Percentiles rank a stretch among this genome's conserved stretches.
These are phyloP conservation scores for Listronotus bonariensis DNA, from an alignment of 1,140 invertebrate species.

Conservation along the genomic window DNA sequence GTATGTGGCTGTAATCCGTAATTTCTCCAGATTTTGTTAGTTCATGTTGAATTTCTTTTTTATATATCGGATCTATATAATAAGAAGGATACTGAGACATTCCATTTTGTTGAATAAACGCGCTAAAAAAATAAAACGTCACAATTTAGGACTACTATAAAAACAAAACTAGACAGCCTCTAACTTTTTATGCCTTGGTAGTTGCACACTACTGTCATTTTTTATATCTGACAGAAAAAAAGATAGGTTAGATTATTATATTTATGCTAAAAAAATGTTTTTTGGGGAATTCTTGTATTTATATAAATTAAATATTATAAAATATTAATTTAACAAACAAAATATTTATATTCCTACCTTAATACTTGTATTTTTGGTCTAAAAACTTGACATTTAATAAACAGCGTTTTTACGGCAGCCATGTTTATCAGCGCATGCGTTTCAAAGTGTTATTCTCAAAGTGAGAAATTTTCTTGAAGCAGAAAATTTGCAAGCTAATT, in stretches of 20 bases:
- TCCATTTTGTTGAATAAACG: constrained; percentile 47
- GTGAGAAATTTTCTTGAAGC: too few relatives aligned
- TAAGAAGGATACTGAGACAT: constrained; percentile 54
- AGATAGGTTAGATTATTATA: too few relatives aligned
- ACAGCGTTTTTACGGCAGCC: constrained; percentile 28
- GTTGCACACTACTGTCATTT: too few relatives aligned
- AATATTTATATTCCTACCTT: constrained; percentile 27
- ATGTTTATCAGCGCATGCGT: constrained; percentile 27
- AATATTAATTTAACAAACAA: background rate
- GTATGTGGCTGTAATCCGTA: constrained; percentile 59
- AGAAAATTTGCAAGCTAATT: constrained; percentile 1
- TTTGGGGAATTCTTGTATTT: background rate
- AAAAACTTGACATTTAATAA: constrained; percentile 30
- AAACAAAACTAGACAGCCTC: background rate
- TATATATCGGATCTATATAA: constrained; percentile 69
- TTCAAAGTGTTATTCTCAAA: background rate
- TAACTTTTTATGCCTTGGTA: background rate
- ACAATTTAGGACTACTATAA: too few relatives aligned
- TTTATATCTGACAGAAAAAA: too few relatives aligned
- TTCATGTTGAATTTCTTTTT: constrained; percentile 63
- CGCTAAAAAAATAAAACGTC: constrained; percentile 26
- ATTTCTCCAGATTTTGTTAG: constrained; percentile 63
- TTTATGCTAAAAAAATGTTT: background rate
- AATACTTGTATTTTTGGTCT: constrained; percentile 19
- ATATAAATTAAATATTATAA: background rate